phyloP scores from a whole-genome alignment of 53 echinoderm and acorn worm genomes.

The Pentamera pediparva region DNA sequence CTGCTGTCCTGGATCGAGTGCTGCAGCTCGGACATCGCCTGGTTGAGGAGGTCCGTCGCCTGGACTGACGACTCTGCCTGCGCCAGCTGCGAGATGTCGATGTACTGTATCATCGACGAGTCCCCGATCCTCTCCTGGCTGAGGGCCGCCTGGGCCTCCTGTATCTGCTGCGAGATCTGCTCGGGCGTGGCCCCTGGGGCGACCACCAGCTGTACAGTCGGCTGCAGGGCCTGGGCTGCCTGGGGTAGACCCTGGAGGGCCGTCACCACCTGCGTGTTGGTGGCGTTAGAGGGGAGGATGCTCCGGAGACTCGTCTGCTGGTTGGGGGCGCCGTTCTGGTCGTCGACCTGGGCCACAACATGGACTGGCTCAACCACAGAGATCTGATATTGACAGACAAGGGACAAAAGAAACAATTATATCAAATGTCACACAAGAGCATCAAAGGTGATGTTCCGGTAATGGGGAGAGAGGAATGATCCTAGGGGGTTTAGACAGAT shows the following conservation, averaged over 20 bases:
- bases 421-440: too few species aligned
- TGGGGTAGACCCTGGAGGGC: constrained; percentile 47
- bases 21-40: constrained; percentile 94
- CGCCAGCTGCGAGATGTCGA: constrained; percentile 60
- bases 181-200: constrained; percentile 24
- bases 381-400: not conserved
- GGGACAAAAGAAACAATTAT: too few species aligned
- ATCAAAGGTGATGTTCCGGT: too few species aligned
- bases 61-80: constrained; percentile 77
- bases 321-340: constrained; percentile 50
- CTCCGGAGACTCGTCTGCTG: too few species aligned
- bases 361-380: constrained; percentile 43
- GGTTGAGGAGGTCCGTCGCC: constrained; percentile 85
- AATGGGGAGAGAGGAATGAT: too few species aligned
- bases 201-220: constrained; percentile 45
- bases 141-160: constrained; percentile 16
- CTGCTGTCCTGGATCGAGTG: constrained; percentile 77
- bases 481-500: too few species aligned
- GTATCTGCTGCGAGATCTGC: constrained; percentile 30
- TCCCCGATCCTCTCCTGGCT: constrained; percentile 25
- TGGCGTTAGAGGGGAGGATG: constrained; percentile 43
- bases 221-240: constrained; percentile 20
- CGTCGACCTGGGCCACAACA: constrained; percentile 73
- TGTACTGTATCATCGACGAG: constrained; percentile 56
- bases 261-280: constrained; percentile 32